Percentiles rank a stretch among this genome's conserved stretches.
Conservation (phyloP, 2,113 vertebrate species). For the Embiotoca jacksoni region DNA sequence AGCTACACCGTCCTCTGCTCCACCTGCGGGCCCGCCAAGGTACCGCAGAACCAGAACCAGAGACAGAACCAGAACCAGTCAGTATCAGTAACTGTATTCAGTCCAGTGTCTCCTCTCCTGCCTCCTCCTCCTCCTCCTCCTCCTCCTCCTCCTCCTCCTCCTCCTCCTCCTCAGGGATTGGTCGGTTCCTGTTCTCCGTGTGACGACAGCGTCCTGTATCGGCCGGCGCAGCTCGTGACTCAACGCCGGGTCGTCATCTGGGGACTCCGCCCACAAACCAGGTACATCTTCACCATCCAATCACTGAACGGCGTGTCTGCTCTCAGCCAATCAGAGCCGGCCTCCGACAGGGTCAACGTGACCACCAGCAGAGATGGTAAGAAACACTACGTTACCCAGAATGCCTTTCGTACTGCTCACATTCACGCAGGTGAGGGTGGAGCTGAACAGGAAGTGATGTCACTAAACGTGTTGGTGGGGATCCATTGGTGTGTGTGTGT, state of each 20-base stretch:
- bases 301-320: slow-evolving; percentile 86
- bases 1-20: slow-evolving; percentile 82
- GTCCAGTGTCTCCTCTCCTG: background rate
- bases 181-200: slow-evolving; percentile 74
- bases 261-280: slow-evolving; percentile 86
- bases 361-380: slow-evolving; percentile 88
- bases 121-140: background rate
- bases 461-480: no score
- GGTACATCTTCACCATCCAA: slow-evolving; percentile 86
- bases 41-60: background rate
- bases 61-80: background rate
- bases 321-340: slow-evolving; percentile 77
- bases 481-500: background rate
- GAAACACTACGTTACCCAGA: slow-evolving; percentile 28
- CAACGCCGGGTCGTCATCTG: slow-evolving; percentile 81
- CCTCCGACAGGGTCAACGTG: slow-evolving; percentile 83
- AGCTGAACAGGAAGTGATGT: no score
- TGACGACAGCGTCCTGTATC: slow-evolving; percentile 80
- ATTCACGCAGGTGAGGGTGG: no score
- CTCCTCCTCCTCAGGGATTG: slow-evolving; percentile 39
- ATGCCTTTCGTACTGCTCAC: background rate
- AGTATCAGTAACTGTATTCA: background rate
- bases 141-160: background rate
- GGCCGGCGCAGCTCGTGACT: slow-evolving; percentile 72
- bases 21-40: slow-evolving; percentile 64